Evolutionary conservation across 2,797 vertebrate genomes (phyloP), one percentile per base, ranked within the genome.

Genomic region (Pseudochaenichthys georgianus): DNA sequence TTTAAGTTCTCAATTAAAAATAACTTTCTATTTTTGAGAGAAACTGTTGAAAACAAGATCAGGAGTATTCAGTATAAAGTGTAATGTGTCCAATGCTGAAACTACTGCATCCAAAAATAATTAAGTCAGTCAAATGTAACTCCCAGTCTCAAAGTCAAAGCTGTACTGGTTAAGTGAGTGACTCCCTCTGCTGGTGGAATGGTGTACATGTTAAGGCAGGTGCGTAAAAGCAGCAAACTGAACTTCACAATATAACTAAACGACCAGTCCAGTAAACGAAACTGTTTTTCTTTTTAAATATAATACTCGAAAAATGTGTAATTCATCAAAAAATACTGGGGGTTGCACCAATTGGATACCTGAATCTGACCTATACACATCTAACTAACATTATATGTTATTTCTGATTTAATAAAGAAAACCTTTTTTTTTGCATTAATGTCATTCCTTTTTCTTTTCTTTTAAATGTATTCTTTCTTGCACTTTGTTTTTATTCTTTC

Each of bases 131-230:
- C 9, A 47, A 7, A 41, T 3, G 9, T 3, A 64, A 68, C 54
- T 67, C 12, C n/a, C 54, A 46, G 31, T 11, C 43, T 54, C 34
- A n/a, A 10, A 19, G 13, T 12, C 38, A 11, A 23, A 51, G 6
- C 23, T 31, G 0, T 0, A 16, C 41, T 61, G 2, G 17, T 55
- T 73, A 13, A 68, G 66, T 1, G n/a, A 51, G 62, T 86, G 66
- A 85, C 91, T 52, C 94, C 90, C 87, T 89, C 95, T 94, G 80
- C 86, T 91, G 95, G 55, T 5, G 10, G 59, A 74, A 70, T 0
- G 5, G 45, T 21, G 55, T 23, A 80, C 61, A 1, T 64, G 64
- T 60, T 43, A 19, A 58, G 48, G 75, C 88, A 87, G 82, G 90
- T 89, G 87, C 73, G 68, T 75, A 64, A 79, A 87, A 57, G 31